Base-by-base conservation (phyloP, 1,140 invertebrate species). In the Pantala flavescens region DNA sequence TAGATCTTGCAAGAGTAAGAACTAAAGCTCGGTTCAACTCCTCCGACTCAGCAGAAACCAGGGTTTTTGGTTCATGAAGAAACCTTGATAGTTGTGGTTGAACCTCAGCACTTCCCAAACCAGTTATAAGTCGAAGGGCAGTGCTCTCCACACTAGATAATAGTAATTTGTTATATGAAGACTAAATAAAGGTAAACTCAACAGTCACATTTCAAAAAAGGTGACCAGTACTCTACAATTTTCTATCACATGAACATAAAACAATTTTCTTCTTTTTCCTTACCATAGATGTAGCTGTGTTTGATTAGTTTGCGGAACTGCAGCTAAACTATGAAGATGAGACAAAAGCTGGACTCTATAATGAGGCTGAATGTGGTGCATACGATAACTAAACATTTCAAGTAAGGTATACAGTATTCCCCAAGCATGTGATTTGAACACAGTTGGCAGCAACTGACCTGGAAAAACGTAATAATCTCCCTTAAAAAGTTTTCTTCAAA, bases 321-420 rank as follows among this genome's bases (percentile, higher is more conserved):
- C 90, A 11, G 94, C 92, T 28, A 98, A 84, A 43, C 90, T 93
- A 80, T 97, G 92, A 24, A 98, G 87, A 82, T 97, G 91, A 19
- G 93, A 93, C 2, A 98, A 82, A 9, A 98, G 85, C 80, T 97
- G 95, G 0, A 98, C 91, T 73, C 95, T 86, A 81, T 98, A 98
- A 82, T 97, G 94, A 0, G 95, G 93, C 78, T 97, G 95, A 78
- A 97, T 96, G 82, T 98, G 96, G 82, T 98, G 95, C 83, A 98
- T 90, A 71, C 96, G 86, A 81, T 97, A 98, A 74, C 93, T 95
- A 81, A 98, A 98, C 95, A 98, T 98, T 83, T 98, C 96, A 77
- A 98, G 83, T 24, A 98, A 83, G 0, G 95, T 97, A 80, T 98
- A 96, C 7, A 98, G 85, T 72, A 96, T 97, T 36, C 93, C 94